phyloP scores from a whole-genome alignment of 2,888 invertebrate species.

The Pseudoips prasinana region DNA sequence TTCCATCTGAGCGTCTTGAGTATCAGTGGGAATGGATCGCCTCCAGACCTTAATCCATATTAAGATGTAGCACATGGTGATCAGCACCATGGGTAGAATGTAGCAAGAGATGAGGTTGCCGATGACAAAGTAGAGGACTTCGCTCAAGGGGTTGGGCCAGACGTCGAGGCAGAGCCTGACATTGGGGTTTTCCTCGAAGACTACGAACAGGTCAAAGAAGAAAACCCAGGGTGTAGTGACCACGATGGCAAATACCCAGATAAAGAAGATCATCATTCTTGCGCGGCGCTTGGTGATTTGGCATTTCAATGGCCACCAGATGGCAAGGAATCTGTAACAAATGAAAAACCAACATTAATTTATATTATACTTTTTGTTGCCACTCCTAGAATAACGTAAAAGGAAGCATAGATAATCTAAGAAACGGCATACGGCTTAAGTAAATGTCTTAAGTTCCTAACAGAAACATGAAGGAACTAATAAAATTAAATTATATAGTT shows the following conservation, averaged over 20 bases:
- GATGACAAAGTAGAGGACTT: constrained; percentile 92
- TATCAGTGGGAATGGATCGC: constrained; percentile 93
- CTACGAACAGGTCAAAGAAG: constrained; percentile 91
- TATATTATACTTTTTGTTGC: no score
- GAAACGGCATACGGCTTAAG: no score
- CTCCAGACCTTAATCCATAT: constrained; percentile 96
- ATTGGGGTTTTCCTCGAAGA: constrained; percentile 88
- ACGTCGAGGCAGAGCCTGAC: constrained; percentile 90
- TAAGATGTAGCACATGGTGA: constrained; percentile 94
- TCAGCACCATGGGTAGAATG: constrained; percentile 94
- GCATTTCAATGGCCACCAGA: constrained; percentile 96
- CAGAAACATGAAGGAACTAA: no score
- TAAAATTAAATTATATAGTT: no score
- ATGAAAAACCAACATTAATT: constrained; percentile 29
- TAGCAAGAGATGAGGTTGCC: constrained; percentile 95
- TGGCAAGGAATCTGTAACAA: constrained; percentile 94
- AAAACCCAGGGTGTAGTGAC: constrained; percentile 95
- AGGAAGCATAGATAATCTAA: no score
- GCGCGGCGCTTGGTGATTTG: constrained; percentile 95
- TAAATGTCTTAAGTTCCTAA: no score
- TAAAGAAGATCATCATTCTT: constrained; percentile 92
- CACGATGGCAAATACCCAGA: constrained; percentile 93
- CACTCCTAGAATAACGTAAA: no score
- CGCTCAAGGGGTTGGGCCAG: constrained; percentile 93
- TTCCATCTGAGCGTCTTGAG: constrained; percentile 95